Conservation (phyloP, 2,888 invertebrate genomes). For the Spilarctia lutea region DNA sequence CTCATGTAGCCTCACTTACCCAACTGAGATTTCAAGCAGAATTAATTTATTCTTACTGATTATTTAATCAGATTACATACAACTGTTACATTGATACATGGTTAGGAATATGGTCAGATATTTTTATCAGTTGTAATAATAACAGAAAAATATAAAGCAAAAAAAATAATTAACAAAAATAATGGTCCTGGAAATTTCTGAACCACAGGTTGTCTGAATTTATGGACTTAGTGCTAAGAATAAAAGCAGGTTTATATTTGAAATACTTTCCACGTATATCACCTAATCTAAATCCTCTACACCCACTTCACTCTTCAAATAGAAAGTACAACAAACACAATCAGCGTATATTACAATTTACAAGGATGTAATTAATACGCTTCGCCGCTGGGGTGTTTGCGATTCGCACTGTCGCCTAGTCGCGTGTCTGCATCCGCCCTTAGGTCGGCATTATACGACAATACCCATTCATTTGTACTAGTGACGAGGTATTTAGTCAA, state of each 20-base stretch:
- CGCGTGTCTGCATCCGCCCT: conserved; percentile 49
- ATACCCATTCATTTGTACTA: conserved; percentile 40
- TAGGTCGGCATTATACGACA: conserved; percentile 35
- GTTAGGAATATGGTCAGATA: too few relatives aligned
- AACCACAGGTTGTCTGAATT: too few relatives aligned
- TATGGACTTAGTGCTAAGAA: background rate
- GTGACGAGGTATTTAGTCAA: conserved; percentile 37
- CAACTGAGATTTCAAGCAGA: too few relatives aligned
- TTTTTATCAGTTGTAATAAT: too few relatives aligned
- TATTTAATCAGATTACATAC: too few relatives aligned
- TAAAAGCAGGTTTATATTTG: background rate
- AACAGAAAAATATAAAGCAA: too few relatives aligned
- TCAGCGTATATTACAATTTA: conserved; percentile 44
- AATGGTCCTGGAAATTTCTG: too few relatives aligned
- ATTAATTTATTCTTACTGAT: too few relatives aligned
- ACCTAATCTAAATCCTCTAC: background rate
- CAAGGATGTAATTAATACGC: conserved; percentile 54
- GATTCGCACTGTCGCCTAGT: conserved; percentile 58
- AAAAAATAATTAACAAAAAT: too few relatives aligned
- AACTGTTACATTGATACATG: too few relatives aligned
- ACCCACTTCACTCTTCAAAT: conserved; percentile 19
- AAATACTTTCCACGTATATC: background rate
- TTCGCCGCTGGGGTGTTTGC: conserved; percentile 63
- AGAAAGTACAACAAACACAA: conserved; percentile 36
- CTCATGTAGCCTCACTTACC: background rate